A percentile compares a stretch with the other conserved stretches of the same genome.
These are phyloP conservation scores for Campoletis raptor DNA, from an alignment of 2,888 invertebrate genomes.

Conservation along the genomic window DNA sequence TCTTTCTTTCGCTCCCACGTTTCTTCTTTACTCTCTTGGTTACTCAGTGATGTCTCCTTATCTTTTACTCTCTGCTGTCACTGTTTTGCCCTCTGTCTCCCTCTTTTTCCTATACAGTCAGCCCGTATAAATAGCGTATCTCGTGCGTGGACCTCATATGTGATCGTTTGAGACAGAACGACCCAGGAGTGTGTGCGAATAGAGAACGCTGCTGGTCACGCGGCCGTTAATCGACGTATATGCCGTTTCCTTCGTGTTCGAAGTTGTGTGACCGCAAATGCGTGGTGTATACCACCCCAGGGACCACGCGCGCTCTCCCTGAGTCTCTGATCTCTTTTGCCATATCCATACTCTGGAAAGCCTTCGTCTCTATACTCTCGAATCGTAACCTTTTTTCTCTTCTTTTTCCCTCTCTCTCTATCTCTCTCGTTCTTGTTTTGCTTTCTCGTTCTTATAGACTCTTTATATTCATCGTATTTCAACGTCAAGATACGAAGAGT, in stretches of 20 bases:
- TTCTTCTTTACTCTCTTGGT: slow-evolving; percentile 34
- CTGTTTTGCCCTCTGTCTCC: slow-evolving; percentile 27
- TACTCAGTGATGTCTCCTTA: slow-evolving; percentile 35
- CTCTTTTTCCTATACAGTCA: slow-evolving; percentile 48
- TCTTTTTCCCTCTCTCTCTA: slow-evolving; percentile 8
- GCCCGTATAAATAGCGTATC: slow-evolving; percentile 64
- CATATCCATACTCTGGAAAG: slow-evolving; percentile 40
- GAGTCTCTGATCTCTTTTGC: slow-evolving; percentile 55
- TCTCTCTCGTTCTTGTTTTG: slow-evolving; percentile 9
- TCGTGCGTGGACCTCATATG: slow-evolving; percentile 65
- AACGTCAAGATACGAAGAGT: slow-evolving; percentile 51
- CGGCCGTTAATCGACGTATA: slow-evolving; percentile 60
- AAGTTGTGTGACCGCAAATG: slow-evolving; percentile 46
- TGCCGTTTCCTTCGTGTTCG: slow-evolving; percentile 46
- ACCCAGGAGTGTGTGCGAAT: slow-evolving; percentile 49
- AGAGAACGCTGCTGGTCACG: slow-evolving; percentile 57
- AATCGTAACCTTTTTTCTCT: not conserved
- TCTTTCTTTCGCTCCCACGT: slow-evolving; percentile 39
- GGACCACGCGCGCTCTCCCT: slow-evolving; percentile 32
- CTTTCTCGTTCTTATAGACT: slow-evolving; percentile 15
- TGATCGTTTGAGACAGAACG: slow-evolving; percentile 41
- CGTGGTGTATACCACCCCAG: slow-evolving; percentile 42
- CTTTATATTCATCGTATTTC: slow-evolving; percentile 22
- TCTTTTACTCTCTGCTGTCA: slow-evolving; percentile 30
- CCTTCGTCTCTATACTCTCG: slow-evolving; percentile 35